These are phyloP conservation scores for Cyphomyrus plagiostoma DNA, from an alignment of 2,113 vertebrate genomes.

Conservation along the genomic window DNA sequence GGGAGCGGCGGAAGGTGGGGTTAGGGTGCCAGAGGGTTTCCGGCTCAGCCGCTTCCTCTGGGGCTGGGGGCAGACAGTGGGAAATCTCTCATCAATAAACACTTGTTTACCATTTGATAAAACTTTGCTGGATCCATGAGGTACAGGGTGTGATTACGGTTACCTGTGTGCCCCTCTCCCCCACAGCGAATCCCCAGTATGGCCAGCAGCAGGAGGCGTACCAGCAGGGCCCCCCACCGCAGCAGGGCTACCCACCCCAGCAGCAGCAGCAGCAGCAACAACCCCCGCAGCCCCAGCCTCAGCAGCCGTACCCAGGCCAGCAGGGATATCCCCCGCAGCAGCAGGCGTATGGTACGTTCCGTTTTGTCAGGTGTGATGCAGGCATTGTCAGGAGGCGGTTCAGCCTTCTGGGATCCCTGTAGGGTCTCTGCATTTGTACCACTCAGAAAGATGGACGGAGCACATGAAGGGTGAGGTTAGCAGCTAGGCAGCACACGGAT, in stretches of 20 bases:
- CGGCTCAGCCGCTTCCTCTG: neutral
- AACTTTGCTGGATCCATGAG: neutral
- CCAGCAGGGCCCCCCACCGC: slow-evolving; percentile 87
- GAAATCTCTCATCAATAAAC: neutral
- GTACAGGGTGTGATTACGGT: neutral
- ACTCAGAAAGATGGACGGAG: neutral
- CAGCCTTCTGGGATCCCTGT: neutral
- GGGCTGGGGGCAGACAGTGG: neutral
- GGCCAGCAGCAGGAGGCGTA: slow-evolving; percentile 93
- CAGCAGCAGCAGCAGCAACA: slow-evolving; percentile 70
- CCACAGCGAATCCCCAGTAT: slow-evolving; percentile 87
- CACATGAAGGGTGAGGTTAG: neutral
- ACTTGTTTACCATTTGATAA: neutral
- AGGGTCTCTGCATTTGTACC: neutral
- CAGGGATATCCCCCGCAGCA: slow-evolving; percentile 34
- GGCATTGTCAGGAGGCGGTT: neutral
- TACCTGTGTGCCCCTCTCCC: neutral
- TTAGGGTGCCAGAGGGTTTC: slow-evolving; percentile 14
- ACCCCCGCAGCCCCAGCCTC: slow-evolving; percentile 87
- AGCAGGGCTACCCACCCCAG: slow-evolving; percentile 85
- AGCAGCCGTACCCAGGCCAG: slow-evolving; percentile 73
- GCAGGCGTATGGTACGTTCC: slow-evolving; percentile 83
- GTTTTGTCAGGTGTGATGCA: neutral
- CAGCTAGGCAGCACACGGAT: neutral
- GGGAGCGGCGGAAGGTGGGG: slow-evolving; percentile 96